Percentiles rank a stretch among this genome's conserved stretches.
Conservation (phyloP, 2,113 vertebrate species). For the Oreochromis niloticus region DNA sequence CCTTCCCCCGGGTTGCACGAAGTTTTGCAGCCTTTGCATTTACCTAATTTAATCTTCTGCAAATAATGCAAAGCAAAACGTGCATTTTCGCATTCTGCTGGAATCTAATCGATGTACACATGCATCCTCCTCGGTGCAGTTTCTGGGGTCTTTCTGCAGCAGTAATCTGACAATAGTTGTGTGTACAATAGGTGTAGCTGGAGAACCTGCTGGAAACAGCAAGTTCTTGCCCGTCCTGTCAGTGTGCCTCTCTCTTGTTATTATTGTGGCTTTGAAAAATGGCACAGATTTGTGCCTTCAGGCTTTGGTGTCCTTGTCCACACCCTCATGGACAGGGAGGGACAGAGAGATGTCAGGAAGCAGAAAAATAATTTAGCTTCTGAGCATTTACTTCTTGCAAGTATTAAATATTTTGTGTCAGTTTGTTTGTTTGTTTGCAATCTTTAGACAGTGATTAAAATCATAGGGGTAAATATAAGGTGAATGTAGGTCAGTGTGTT, state of each 20-base stretch:
- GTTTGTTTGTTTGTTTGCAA: not conserved
- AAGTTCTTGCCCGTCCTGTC: not conserved
- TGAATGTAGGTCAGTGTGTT: not conserved
- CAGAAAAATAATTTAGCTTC: not conserved
- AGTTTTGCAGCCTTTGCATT: not conserved
- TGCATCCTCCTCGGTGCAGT: not conserved
- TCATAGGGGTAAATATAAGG: not conserved
- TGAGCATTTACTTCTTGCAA: not conserved
- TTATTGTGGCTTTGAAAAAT: not conserved
- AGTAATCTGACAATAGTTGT: not conserved
- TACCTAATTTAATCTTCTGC: not conserved
- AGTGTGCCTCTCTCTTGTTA: not conserved
- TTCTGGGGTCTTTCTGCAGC: not conserved
- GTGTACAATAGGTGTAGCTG: not conserved
- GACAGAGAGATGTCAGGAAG: not conserved
- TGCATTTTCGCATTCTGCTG: not conserved
- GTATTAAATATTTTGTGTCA: not conserved
- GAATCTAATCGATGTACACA: not conserved
- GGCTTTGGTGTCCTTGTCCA: not conserved
- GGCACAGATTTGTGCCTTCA: not conserved
- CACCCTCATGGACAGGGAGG: not conserved
- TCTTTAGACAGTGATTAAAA: not conserved
- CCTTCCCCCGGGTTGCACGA: not conserved
- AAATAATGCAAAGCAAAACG: not conserved
- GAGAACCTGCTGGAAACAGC: conserved; percentile 45